Base-by-base conservation (phyloP, 2,113 vertebrate species). In the Panurus biarmicus region DNA sequence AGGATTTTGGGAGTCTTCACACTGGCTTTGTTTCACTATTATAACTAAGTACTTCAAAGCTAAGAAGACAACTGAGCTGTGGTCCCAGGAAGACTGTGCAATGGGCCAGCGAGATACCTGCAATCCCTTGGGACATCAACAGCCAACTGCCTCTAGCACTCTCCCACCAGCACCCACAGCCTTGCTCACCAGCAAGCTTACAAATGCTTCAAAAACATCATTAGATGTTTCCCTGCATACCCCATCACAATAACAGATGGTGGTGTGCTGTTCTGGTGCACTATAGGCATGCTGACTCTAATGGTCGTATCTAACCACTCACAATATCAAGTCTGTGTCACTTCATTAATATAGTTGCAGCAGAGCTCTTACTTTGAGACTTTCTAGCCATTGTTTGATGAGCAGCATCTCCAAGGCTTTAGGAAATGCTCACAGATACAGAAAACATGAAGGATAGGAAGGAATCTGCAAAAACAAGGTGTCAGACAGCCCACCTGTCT, bases 161-260 rank as follows among this genome's bases (percentile, higher is more conserved):
- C 23, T 74, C 35, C 24, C 35, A 60, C 22, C 35, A 56, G 25
- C 25, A 81, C 21, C 22, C 36, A 57, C 31, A 44, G 67, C 26
- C 4, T 36, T 5, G 4, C 50, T 85, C 3, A 0, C n/a, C 40
- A 29, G 35, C 1, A 4, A 48, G 29, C 3, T 21, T 57, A 51
- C 1, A 9, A 73, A 57, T 11, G 7, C 17, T 53, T 20, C 38
- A 7, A 50, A 65, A 67, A 38, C 24, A 35, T 9, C 15, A 56
- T 25, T 5, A 40, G n/a, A 1, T 47, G 17, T 57, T 72, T 87
- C n/a, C 36, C 45, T 38, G n/a, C 22, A 36, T 11, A 57, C 1
- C 7, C 62, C 26, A 38, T 7, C 33, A 54, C n/a, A 76, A 33
- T 11, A 26, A 54, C 33, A 79, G 38, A 72, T 1, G 3, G 10